phyloP scores from a whole-genome alignment of 2,113 vertebrate species.

The Microcebus lehilahytsara region DNA sequence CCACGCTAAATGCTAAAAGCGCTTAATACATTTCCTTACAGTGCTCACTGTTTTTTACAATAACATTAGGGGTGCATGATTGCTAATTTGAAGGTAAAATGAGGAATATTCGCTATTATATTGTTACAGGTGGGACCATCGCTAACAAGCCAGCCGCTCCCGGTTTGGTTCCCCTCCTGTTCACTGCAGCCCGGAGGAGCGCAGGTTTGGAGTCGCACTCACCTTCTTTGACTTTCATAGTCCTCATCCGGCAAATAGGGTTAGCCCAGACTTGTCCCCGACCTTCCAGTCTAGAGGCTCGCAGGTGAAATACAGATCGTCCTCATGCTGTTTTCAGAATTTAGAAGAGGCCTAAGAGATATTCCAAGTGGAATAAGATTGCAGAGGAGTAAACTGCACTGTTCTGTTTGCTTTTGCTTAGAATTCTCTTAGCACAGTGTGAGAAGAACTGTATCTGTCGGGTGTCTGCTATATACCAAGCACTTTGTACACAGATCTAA shows the following conservation, averaged over 20 bases:
- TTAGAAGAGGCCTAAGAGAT: background rate
- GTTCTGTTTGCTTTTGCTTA: background rate
- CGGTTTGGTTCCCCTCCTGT: rapidly evolving
- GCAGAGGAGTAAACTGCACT: too few relatives aligned
- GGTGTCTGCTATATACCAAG: too few relatives aligned
- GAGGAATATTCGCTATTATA: rapidly evolving
- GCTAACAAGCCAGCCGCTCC: background rate
- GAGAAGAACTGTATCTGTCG: background rate
- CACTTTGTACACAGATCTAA: too few relatives aligned
- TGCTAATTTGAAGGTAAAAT: background rate
- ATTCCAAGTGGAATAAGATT: background rate
- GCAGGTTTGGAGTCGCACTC: rapidly evolving
- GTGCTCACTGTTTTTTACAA: background rate
- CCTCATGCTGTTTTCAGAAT: background rate
- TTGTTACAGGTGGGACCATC: rapidly evolving
- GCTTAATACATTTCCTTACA: background rate
- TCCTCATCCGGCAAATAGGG: background rate
- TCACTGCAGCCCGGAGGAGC: too few relatives aligned
- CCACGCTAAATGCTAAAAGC: background rate
- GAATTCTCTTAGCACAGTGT: background rate
- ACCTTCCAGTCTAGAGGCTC: background rate
- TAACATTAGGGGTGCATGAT: rapidly evolving
- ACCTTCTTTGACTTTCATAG: background rate
- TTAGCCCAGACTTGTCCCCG: background rate
- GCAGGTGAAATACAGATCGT: too few relatives aligned